Evolutionary conservation across 2,797 vertebrate species (phyloP).

Genomic region (Hydrophis major): DNA sequence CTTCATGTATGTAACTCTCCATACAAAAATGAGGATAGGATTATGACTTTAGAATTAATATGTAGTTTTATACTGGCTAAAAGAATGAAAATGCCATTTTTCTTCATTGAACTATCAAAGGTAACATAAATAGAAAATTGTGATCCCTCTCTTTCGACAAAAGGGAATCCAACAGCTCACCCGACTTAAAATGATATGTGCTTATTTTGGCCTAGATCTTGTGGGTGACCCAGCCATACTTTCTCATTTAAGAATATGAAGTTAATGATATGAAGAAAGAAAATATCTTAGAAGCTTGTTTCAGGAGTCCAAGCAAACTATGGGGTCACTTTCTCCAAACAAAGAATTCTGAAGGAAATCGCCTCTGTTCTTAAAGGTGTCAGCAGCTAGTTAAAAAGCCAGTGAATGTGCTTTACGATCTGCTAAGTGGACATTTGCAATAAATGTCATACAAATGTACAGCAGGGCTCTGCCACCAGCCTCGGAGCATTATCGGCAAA

Average conservation of each 20-base stretch:
- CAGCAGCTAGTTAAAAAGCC: conserved; percentile 19
- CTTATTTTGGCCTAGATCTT: background rate
- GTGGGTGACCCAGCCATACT: accelerated
- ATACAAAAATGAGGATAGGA: background rate
- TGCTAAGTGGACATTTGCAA: conserved; percentile 45
- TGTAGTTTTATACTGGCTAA: background rate
- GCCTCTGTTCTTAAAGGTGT: background rate
- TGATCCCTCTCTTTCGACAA: background rate
- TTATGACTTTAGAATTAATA: background rate
- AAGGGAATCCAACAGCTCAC: conserved; percentile 8
- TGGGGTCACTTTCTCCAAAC: background rate
- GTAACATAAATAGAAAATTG: background rate
- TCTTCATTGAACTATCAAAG: conserved; percentile 22
- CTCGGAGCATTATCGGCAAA: conserved; percentile 56
- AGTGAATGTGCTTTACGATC: conserved; percentile 11
- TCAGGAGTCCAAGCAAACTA: background rate
- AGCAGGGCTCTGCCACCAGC: conserved; percentile 37
- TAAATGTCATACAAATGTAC: conserved; percentile 49
- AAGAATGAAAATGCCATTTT: background rate
- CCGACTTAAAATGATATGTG: background rate
- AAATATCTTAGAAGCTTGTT: background rate
- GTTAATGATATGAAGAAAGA: background rate
- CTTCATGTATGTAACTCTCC: background rate
- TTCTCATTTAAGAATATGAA: background rate
- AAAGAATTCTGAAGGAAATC: conserved; percentile 9